Base-by-base conservation (phyloP, 2,113 vertebrate species). In the Ceyx cyanopectus region DNA sequence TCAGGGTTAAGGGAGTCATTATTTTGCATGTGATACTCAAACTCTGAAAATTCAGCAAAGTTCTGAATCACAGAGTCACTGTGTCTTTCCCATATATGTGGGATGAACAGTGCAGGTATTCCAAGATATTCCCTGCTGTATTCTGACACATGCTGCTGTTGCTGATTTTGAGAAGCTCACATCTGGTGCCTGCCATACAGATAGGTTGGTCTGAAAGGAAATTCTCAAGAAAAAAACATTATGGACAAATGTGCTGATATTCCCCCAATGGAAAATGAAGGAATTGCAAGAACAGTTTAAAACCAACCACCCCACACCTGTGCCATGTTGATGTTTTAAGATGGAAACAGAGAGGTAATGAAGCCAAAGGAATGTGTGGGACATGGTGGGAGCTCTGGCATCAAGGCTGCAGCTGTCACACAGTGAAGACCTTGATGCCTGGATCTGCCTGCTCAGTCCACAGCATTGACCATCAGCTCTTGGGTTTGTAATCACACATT, bases 281-380 rank as follows among this genome's bases (percentile, higher is more conserved):
- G 32, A 81, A 54, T 14, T 32, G 30, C 7, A 74, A 29, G 30
- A 27, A 14, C 3, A 3, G 10, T 63, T 70, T 53, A 51, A 89
- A 90, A 43, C 13, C 51, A 45, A 37, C 37, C 15, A 9, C 22
- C 5, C 15, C 46, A 21, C 0, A 0, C 48, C 56, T 32, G 10
- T 14, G 41, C 48, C 45, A 26, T 23, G 48, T 30, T 86, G 30
- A 30, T 75, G 22, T 57, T 78, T 78, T 69, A 84, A 90, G 81
- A 53, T 4, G 14, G 73, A 83, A 90, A 83, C 10, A 46, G 48
- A 41, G 32, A 60, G 20, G 60, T 62, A 77, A 67, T 23, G 69
- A 51, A 67, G 89, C 61, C 51, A 76, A 69, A 41, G 50, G 54
- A 68, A 79, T 45, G 32, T 8, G 9, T 23, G 34, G 51, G 57